Conservation (phyloP, 2,888 invertebrate species). For the Pterobdella sp. region DNA sequence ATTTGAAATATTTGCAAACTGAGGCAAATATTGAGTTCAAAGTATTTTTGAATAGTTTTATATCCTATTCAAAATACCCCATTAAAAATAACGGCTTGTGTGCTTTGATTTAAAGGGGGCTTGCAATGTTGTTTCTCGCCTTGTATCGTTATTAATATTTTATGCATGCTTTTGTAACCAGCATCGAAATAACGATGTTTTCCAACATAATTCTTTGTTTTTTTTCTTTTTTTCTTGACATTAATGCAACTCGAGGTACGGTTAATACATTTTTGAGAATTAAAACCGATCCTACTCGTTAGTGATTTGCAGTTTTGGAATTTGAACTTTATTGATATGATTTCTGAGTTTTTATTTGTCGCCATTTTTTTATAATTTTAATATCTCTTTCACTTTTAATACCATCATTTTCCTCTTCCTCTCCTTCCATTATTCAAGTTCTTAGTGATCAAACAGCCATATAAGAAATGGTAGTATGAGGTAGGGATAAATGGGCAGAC, state of each 20-base stretch:
- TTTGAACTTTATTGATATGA: background rate
- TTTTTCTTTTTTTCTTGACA: background rate
- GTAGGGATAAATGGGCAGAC: background rate
- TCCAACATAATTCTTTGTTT: background rate
- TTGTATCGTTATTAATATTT: background rate
- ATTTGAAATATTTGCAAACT: too few species aligned
- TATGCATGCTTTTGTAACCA: background rate
- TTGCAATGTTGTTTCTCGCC: too few species aligned
- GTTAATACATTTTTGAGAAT: too few species aligned
- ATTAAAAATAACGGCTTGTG: too few species aligned
- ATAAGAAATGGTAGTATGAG: constrained; percentile 9
- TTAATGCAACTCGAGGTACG: too few species aligned
- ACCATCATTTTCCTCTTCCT: background rate
- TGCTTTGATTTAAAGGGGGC: too few species aligned
- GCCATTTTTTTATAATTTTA: background rate
- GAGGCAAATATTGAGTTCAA: too few species aligned
- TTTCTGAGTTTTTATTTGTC: background rate
- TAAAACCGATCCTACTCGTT: background rate
- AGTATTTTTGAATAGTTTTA: too few species aligned
- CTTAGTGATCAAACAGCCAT: constrained; percentile 4
- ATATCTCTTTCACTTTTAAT: background rate
- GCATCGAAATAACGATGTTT: constrained; percentile 6
- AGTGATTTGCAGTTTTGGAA: background rate
- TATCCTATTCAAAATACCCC: too few species aligned
- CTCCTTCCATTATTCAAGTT: background rate